Evolutionary conservation across 2,797 vertebrate genomes (phyloP), one percentile per base, ranked within the genome.

Genomic region (Gymnocypris eckloni): DNA sequence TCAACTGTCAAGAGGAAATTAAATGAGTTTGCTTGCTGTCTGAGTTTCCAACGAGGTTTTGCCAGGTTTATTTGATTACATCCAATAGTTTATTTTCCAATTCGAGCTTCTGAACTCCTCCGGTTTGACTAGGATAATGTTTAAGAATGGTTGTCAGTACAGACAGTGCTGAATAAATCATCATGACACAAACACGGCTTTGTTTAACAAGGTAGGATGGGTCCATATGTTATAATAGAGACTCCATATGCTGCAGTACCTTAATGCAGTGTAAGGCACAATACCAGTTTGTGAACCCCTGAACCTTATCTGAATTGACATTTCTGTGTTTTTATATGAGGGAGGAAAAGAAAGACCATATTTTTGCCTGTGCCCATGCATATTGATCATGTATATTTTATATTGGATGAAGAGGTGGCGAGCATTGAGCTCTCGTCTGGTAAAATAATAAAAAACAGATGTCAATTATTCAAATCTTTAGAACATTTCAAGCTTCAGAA

Each of bases 101-200:
- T 66, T 22, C 1, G 1, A 33, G 43, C 28, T 25, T 50, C 41
- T 48, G 43, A 80, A 48, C 61, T 79, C 20, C 11, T 59, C 22
- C 22, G 16, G n/a, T 64, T 79, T 67, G 64, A 67, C 64, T 67
- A 37, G 64, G 64, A 67, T 67, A 79, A 66, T 33, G 43, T 50
- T 48, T 33, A 80, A 80, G 78, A 80, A 50, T 28, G 66, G 18
- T 70, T 70, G 79, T 81, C 66, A 45, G 78, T 25, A 12, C 15
- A 52, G 25, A 39, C 20, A 15, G 66, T 70, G 48, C 45, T 41
- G 25, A 81, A 81, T 80, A 80, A 80, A 80, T 80, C 78, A 80
- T 67, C 43, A 22, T 37, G 61, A 80, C 25, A 50, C 43, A 50
- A 67, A 33, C 41, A 33, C 59, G 18, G 50, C 59, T 81, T 69